Conservation (phyloP, 2,797 vertebrate genomes). For the Gadopsis marmoratus region DNA sequence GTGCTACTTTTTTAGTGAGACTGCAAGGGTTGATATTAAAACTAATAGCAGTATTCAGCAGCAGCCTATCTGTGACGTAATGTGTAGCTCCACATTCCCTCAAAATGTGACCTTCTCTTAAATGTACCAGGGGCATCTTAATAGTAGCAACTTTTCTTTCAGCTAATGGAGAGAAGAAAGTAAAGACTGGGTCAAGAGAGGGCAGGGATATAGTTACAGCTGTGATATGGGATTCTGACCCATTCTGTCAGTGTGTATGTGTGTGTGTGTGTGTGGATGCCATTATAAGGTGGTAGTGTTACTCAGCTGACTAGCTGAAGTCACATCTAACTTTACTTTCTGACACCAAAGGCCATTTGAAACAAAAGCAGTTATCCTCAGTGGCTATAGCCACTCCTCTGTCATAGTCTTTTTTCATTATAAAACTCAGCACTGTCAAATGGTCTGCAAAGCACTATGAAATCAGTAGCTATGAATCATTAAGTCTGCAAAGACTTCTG, state of each 20-base stretch:
- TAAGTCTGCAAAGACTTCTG: constrained; percentile 68
- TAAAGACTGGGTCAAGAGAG: constrained; percentile 12
- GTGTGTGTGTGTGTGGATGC: background rate
- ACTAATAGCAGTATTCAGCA: constrained; percentile 39
- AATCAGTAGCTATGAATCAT: constrained; percentile 78
- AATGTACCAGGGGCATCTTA: constrained; percentile 24
- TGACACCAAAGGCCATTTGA: constrained; percentile 50
- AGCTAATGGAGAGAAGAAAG: constrained; percentile 17
- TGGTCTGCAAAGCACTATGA: constrained; percentile 74
- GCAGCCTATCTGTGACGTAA: constrained; percentile 29
- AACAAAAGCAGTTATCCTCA: constrained; percentile 53
- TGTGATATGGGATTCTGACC: constrained; percentile 32
- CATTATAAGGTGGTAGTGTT: constrained; percentile 3
- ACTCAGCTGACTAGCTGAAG: constrained; percentile 26
- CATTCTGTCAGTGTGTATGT: constrained; percentile 4
- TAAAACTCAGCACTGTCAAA: constrained; percentile 70
- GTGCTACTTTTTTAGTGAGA: constrained; percentile 55
- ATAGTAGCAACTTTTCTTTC: constrained; percentile 27
- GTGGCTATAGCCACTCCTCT: constrained; percentile 29
- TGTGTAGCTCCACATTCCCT: constrained; percentile 20
- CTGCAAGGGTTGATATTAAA: constrained; percentile 47
- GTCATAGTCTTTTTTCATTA: constrained; percentile 48
- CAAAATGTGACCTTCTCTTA: constrained; percentile 56
- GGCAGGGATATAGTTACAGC: constrained; percentile 1
- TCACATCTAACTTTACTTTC: constrained; percentile 58